phyloP scores from a whole-genome alignment of 2,797 vertebrate species.

The Hybognathus amarus region DNA sequence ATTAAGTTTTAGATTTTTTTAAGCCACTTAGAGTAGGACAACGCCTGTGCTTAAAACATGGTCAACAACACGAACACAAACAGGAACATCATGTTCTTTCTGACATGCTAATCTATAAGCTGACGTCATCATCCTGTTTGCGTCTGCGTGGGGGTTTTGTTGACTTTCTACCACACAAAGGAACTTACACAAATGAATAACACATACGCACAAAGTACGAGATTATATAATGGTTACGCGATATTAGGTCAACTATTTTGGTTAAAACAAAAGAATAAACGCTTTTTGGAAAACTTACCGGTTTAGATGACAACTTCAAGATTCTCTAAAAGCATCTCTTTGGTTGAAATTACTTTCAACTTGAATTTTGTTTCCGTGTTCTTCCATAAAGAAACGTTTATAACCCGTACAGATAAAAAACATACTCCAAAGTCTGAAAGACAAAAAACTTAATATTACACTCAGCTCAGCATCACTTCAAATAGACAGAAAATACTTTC shows the following conservation, averaged over 20 bases:
- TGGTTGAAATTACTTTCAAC: conserved; percentile 81
- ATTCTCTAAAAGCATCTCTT: conserved; percentile 87
- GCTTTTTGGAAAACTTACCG: not conserved
- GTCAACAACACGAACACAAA: conserved; percentile 16
- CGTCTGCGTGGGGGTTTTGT: not conserved
- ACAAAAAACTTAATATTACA: conserved; percentile 22
- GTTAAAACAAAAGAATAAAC: not conserved
- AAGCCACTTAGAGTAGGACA: not conserved
- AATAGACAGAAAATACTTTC: not conserved
- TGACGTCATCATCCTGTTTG: conserved; percentile 20
- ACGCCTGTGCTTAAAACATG: not conserved
- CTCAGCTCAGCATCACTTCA: not conserved
- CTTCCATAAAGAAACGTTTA: conserved; percentile 85
- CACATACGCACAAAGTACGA: not conserved
- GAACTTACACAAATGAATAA: not conserved
- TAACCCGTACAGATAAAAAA: conserved; percentile 75
- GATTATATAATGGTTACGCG: not conserved
- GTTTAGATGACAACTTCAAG: conserved; percentile 71
- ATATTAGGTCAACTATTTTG: not conserved
- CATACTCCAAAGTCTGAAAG: conserved; percentile 81
- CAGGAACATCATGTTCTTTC: conserved; percentile 32
- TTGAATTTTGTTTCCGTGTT: conserved; percentile 70
- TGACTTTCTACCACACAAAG: conserved; percentile 15
- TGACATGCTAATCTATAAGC: not conserved
- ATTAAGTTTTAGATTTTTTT: too few relatives aligned